Conservation (phyloP, 2,113 vertebrate genomes). For the Cyphomyrus discorhynchus region DNA sequence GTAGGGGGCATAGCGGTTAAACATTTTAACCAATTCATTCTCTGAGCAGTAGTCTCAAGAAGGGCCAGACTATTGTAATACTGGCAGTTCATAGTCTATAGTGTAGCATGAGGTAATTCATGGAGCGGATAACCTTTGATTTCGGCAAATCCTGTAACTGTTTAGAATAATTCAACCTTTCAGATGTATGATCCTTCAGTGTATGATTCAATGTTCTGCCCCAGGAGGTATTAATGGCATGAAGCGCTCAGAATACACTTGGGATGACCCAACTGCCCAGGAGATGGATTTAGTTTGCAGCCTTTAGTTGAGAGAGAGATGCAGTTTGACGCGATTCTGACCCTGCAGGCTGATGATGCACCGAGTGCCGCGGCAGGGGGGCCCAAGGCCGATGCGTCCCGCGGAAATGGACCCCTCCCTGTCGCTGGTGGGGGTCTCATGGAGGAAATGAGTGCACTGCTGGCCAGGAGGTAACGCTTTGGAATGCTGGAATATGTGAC, state of each 20-base stretch:
- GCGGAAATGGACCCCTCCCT: conserved; percentile 85
- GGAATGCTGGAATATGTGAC: not conserved
- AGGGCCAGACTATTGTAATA: not conserved
- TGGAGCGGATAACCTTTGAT: not conserved
- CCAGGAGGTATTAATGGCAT: not conserved
- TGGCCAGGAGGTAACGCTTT: conserved; percentile 82
- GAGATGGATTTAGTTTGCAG: not conserved
- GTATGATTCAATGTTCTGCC: not conserved
- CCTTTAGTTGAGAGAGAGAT: not conserved
- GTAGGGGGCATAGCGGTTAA: not conserved
- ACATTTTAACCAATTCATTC: not conserved
- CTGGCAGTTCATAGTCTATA: not conserved
- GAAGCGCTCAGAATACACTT: not conserved
- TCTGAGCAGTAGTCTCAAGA: not conserved
- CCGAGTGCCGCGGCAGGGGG: conserved; percentile 40
- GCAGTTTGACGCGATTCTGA: not conserved
- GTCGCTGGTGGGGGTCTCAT: conserved; percentile 85
- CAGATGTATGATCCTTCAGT: not conserved
- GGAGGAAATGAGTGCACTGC: conserved; percentile 98
- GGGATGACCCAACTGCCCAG: not conserved
- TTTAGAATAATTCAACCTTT: not conserved
- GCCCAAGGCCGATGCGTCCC: conserved; percentile 57
- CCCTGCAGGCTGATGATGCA: conserved; percentile 72
- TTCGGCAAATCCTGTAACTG: not conserved
- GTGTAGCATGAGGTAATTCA: not conserved